Conservation (phyloP, 2,113 vertebrate genomes). For the Aldabrachelys gigantea region DNA sequence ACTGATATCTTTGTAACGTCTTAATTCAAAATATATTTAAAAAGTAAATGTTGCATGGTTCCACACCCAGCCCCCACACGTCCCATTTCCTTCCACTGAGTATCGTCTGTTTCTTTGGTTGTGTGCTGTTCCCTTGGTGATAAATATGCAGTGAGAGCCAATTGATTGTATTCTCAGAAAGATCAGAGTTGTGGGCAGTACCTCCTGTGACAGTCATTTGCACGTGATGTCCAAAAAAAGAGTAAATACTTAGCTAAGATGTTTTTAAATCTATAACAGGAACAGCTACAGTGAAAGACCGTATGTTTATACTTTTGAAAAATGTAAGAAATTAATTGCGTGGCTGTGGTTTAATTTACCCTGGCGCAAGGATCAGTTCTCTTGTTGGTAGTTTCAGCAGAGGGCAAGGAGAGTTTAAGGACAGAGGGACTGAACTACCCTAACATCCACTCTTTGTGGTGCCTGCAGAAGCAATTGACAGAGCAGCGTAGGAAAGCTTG, state of each 20-base stretch:
- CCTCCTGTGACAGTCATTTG: background rate
- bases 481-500: background rate
- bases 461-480: background rate
- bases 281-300: background rate
- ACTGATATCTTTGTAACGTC: background rate
- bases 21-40: constrained; percentile 1
- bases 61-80: too few species aligned
- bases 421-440: background rate
- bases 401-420: accelerated
- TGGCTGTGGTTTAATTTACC: background rate
- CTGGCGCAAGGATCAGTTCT: background rate
- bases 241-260: background rate
- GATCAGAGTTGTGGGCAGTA: accelerated
- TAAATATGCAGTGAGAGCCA: background rate
- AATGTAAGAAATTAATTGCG: background rate
- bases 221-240: background rate
- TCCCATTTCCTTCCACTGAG: constrained; percentile 30
- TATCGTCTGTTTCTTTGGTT: constrained; percentile 20
- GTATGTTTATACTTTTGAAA: background rate
- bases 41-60: background rate
- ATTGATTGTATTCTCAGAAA: background rate
- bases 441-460: too few species aligned
- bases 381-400: background rate
- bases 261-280: background rate
- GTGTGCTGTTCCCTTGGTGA: constrained; percentile 25